phyloP scores from a whole-genome alignment of 2,113 vertebrate genomes.

The Passer montanus region DNA sequence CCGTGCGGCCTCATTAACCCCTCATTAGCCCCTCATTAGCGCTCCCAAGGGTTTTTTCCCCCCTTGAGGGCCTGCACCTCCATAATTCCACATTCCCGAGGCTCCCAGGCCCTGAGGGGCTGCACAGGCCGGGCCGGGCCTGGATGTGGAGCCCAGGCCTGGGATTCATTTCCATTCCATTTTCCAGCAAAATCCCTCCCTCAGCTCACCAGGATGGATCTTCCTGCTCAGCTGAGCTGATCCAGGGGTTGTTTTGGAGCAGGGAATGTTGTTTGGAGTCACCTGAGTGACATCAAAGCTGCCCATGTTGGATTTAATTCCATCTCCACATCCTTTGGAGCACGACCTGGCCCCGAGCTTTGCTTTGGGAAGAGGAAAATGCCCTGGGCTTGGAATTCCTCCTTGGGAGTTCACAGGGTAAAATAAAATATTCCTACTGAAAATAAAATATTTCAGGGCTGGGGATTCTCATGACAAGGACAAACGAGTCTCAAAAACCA shows the following conservation, averaged over 20 bases:
- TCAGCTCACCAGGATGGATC: accelerated
- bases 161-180: background rate
- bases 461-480: background rate
- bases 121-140: background rate
- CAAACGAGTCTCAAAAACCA: background rate
- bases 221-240: accelerated
- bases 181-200: background rate
- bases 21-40: background rate
- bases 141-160: accelerated
- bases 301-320: accelerated
- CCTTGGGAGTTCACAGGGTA: background rate
- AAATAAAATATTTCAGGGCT: background rate
- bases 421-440: background rate
- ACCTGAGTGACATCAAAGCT: background rate
- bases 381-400: background rate
- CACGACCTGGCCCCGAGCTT: background rate
- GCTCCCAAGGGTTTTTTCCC: background rate
- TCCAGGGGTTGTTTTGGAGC: accelerated
- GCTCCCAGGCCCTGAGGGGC: background rate
- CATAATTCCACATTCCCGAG: background rate
- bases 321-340: background rate
- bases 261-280: background rate
- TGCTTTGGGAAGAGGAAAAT: background rate
- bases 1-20: background rate
- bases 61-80: background rate